phyloP scores from a whole-genome alignment of 1,140 invertebrate species.

The Drosophila nebulosa region DNA sequence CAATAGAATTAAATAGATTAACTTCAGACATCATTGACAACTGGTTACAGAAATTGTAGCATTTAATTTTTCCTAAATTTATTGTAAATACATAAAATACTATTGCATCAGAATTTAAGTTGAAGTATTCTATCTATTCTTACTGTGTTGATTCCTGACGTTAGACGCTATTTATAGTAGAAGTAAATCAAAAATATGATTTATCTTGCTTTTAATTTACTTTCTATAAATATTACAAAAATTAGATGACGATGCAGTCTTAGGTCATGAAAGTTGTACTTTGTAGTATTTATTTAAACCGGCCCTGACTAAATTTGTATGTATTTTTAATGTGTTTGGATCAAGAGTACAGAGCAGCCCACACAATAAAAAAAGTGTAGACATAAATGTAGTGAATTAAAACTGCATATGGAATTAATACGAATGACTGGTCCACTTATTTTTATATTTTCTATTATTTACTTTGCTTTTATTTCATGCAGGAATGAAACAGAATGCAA shows the following conservation, averaged over 20 bases:
- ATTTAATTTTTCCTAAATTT: too few relatives aligned
- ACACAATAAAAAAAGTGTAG: slow-evolving; percentile 7
- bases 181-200: too few relatives aligned
- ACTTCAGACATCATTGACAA: too few relatives aligned
- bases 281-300: not conserved
- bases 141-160: too few relatives aligned
- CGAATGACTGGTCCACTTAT: not conserved
- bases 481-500: slow-evolving; percentile 76
- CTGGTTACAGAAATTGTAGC: too few relatives aligned
- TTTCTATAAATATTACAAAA: too few relatives aligned
- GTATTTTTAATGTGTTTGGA: not conserved
- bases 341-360: slow-evolving; percentile 9
- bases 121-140: too few relatives aligned
- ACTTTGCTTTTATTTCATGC: not conserved
- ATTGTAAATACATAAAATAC: too few relatives aligned
- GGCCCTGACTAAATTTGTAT: not conserved
- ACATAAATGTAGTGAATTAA: not conserved
- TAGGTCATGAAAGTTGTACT: not conserved
- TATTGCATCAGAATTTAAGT: too few relatives aligned
- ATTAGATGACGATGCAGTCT: not conserved
- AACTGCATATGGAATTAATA: not conserved
- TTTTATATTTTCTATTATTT: not conserved
- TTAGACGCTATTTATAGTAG: too few relatives aligned
- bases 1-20: too few relatives aligned
- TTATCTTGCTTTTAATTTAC: too few relatives aligned